phyloP scores from a whole-genome alignment of 2,113 vertebrate genomes.

The Thalassarche chlororhynchos region DNA sequence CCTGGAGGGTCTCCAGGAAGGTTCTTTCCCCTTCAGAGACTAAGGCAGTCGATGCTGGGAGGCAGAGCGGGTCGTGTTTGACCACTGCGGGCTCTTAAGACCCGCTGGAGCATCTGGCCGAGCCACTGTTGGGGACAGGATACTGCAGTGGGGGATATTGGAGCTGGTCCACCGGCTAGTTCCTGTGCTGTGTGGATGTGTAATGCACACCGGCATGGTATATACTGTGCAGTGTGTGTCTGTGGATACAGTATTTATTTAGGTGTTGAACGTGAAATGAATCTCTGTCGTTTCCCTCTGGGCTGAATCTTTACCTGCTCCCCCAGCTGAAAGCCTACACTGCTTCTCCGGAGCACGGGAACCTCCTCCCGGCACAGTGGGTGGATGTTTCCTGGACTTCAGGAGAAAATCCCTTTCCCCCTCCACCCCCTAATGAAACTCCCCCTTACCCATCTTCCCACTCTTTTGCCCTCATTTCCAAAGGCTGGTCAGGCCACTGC shows the following conservation, averaged over 20 bases:
- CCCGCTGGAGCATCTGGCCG: background rate
- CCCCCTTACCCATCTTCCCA: background rate
- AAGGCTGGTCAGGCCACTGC: background rate
- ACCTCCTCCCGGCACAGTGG: rapidly evolving
- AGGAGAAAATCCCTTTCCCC: background rate
- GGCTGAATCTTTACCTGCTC: background rate
- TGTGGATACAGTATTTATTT: background rate
- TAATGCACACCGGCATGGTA: background rate
- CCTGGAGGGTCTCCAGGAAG: background rate
- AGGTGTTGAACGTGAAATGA: slow-evolving; percentile 41
- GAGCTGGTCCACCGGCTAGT: background rate
- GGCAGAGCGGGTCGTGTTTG: background rate
- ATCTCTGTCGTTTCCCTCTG: background rate
- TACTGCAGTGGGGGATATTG: background rate
- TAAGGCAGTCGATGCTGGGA: background rate
- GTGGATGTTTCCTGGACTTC: background rate
- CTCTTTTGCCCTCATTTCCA: background rate
- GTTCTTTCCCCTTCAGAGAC: background rate
- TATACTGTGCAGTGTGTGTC: background rate
- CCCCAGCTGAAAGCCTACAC: background rate
- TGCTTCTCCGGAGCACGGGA: background rate
- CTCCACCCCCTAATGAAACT: background rate
- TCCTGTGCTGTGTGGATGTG: background rate
- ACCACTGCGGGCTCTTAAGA: background rate
- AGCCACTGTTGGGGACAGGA: background rate